phyloP scores from a whole-genome alignment of 2,797 vertebrate genomes.

The Leptoclinus maculatus region DNA sequence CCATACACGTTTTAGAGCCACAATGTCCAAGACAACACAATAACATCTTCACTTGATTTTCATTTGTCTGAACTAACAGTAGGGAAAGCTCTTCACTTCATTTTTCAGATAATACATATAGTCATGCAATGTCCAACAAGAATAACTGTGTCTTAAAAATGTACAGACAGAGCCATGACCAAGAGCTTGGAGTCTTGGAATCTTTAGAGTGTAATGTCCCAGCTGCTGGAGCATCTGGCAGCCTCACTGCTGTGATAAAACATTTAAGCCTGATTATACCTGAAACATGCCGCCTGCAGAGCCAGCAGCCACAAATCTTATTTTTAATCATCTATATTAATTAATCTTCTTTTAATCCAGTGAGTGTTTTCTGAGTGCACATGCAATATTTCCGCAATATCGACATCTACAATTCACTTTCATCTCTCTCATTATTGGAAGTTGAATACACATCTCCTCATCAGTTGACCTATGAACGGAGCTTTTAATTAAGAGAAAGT shows the following conservation, averaged over 20 bases:
- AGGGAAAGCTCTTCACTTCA: neutral
- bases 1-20: neutral
- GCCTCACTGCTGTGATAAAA: slow-evolving; percentile 34
- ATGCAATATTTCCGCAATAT: neutral
- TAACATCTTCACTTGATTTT: neutral
- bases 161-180: neutral
- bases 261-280: slow-evolving; percentile 18
- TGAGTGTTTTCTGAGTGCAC: neutral
- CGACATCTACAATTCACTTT: neutral
- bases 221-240: neutral
- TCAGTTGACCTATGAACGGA: neutral
- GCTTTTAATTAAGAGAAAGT: neutral
- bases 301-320: neutral
- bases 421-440: neutral
- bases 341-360: neutral
- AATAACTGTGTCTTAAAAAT: neutral
- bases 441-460: neutral
- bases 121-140: neutral
- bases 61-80: neutral
- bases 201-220: slow-evolving; percentile 9
- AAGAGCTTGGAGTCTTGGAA: neutral
- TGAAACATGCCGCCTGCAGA: slow-evolving; percentile 7
- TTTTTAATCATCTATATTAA: neutral
- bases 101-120: neutral
- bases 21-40: slow-evolving; percentile 3